phyloP scores from a whole-genome alignment of 2,888 invertebrate species.

The Endotricha flammealis region DNA sequence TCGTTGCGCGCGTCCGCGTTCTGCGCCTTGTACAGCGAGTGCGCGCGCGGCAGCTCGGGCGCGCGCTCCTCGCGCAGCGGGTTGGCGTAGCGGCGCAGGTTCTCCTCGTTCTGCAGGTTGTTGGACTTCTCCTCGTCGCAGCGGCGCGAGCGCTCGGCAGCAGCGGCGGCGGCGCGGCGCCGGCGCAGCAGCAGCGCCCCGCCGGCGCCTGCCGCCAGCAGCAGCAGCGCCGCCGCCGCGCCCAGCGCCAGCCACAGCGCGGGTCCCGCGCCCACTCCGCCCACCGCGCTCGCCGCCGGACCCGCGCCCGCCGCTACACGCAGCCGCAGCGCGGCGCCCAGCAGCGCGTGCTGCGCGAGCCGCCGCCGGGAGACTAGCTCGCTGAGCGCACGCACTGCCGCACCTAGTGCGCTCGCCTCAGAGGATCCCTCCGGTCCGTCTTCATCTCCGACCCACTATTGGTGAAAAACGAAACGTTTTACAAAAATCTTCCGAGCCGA shows the following conservation, averaged over 20 bases:
- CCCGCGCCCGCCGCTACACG: conserved; percentile 79
- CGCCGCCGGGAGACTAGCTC: conserved; percentile 61
- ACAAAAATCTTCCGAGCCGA: conserved; percentile 39
- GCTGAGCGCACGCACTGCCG: conserved; percentile 55
- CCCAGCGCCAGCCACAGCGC: conserved; percentile 25
- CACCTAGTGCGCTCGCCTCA: conserved; percentile 41
- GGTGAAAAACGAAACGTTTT: neutral
- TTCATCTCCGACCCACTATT: conserved; percentile 64
- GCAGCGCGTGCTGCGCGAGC: conserved; percentile 55
- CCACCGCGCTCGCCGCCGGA: conserved; percentile 41
- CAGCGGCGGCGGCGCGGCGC: conserved; percentile 57
- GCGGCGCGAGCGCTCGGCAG: conserved; percentile 79
- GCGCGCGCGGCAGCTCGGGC: conserved; percentile 75
- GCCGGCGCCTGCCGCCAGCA: conserved; percentile 51
- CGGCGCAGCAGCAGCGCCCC: conserved; percentile 35
- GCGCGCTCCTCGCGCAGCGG: conserved; percentile 82
- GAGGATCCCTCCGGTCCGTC: conserved; percentile 42
- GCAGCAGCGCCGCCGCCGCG: conserved; percentile 26
- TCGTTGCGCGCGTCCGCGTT: conserved; percentile 91
- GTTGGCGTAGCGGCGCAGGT: conserved; percentile 89
- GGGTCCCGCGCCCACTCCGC: conserved; percentile 27
- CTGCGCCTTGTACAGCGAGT: conserved; percentile 89
- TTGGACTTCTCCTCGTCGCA: conserved; percentile 93
- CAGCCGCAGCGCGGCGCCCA: conserved; percentile 58
- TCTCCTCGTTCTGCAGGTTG: conserved; percentile 94